Percentiles rank a stretch among this genome's conserved stretches.
These are phyloP conservation scores for Phortica okadai DNA, from an alignment of 2,888 invertebrate genomes.

Conservation along the genomic window DNA sequence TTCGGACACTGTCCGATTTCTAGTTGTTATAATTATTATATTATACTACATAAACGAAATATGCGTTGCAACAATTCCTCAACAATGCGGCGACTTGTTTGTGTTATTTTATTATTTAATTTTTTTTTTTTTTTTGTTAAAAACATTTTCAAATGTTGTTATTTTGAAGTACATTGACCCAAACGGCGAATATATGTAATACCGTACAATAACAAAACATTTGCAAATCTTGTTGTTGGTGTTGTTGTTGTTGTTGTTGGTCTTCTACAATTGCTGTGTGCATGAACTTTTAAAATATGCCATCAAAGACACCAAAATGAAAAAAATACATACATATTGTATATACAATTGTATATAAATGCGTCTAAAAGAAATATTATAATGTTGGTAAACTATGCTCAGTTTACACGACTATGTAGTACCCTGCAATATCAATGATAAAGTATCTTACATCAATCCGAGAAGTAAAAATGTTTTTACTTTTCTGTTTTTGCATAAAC, in stretches of 20 bases:
- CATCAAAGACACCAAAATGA: slow-evolving; percentile 15
- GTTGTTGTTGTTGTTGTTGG: slow-evolving; percentile 27
- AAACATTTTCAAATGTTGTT: too few species aligned
- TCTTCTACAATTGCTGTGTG: slow-evolving; percentile 44
- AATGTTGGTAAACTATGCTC: too few species aligned
- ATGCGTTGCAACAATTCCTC: too few species aligned
- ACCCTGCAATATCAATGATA: too few species aligned
- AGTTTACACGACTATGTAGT: too few species aligned
- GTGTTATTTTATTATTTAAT: slow-evolving; percentile 49
- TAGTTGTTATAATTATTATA: neutral
- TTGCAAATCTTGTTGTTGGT: slow-evolving; percentile 12
- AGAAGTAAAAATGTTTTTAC: too few species aligned
- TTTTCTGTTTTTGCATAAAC: too few species aligned
- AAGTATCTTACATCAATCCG: too few species aligned
- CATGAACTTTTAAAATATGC: slow-evolving; percentile 68
- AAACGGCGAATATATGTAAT: neutral
- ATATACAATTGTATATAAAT: slow-evolving; percentile 40
- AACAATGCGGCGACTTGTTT: too few species aligned
- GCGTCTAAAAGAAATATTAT: slow-evolving; percentile 54
- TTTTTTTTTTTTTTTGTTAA: slow-evolving; percentile 39
- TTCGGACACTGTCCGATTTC: neutral
- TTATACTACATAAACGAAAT: slow-evolving; percentile 50
- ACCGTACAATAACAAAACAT: neutral
- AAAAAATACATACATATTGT: slow-evolving; percentile 15
- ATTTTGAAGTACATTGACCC: slow-evolving; percentile 26